These are phyloP conservation scores for Cantharis lateralis DNA, from an alignment of 2,888 invertebrate genomes.

Conservation along the genomic window DNA sequence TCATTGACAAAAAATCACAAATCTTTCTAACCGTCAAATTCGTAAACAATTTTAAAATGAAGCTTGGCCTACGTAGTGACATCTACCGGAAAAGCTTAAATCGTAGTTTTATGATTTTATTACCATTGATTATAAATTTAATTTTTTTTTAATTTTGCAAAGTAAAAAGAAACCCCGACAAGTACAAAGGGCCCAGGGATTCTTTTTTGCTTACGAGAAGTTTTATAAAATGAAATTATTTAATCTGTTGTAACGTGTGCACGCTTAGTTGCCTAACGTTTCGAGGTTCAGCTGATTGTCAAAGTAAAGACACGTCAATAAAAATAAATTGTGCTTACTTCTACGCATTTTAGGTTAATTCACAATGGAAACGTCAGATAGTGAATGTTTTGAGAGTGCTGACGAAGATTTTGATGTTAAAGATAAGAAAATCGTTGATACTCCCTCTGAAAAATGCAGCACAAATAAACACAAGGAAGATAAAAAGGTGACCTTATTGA, in stretches of 20 bases:
- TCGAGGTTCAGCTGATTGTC: neutral
- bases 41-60: neutral
- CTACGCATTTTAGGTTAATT: neutral
- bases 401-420: conserved; percentile 65
- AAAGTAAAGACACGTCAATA: neutral
- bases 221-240: too few relatives aligned
- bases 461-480: neutral
- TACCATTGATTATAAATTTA: too few relatives aligned
- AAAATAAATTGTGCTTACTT: neutral
- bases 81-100: neutral
- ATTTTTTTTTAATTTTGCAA: too few relatives aligned
- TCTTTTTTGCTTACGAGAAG: too few relatives aligned
- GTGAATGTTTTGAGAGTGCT: conserved; percentile 78
- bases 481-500: neutral
- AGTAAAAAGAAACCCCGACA: too few relatives aligned
- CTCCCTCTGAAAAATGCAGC: neutral
- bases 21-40: neutral
- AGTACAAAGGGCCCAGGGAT: too few relatives aligned
- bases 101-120: too few relatives aligned
- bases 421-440: neutral
- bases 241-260: too few relatives aligned
- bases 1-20: neutral
- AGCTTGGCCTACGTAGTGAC: neutral
- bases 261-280: neutral
- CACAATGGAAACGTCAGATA: conserved; percentile 72